Evolutionary conservation across 1,140 invertebrate genomes (phyloP).

Genomic region (Wasmannia auropunctata): DNA sequence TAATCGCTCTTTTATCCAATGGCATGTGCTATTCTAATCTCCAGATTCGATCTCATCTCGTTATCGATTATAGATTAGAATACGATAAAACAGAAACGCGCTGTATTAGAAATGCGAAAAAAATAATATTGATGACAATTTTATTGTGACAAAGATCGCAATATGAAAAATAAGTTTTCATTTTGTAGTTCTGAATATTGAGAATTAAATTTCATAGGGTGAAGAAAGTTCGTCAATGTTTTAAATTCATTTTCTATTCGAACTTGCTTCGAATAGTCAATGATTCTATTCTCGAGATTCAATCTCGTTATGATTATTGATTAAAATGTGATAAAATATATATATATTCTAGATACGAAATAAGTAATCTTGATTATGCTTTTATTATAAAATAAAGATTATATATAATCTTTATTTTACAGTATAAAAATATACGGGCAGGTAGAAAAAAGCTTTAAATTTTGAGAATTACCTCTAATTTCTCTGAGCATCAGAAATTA

Average conservation of each 20-base stretch:
- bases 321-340: background rate
- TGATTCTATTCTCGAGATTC: background rate
- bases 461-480: background rate
- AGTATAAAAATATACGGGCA: background rate
- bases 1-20: background rate
- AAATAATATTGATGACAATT: background rate
- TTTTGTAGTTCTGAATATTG: background rate
- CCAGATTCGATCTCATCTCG: background rate
- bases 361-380: background rate
- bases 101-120: background rate
- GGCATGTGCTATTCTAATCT: background rate
- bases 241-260: background rate
- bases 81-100: background rate
- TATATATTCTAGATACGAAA: background rate
- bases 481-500: background rate
- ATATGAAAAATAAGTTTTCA: background rate
- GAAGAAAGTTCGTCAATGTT: background rate
- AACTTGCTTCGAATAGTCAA: background rate
- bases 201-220: background rate
- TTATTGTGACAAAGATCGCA: background rate
- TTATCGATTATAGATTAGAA: constrained; percentile 5
- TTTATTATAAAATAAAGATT: too few relatives aligned
- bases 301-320: background rate
- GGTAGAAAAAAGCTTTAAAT: background rate
- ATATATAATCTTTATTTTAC: too few relatives aligned